Evolutionary conservation across 2,888 invertebrate genomes (phyloP), one percentile per base, ranked within the genome.

Genomic region (Yponomeuta sedellus): DNA sequence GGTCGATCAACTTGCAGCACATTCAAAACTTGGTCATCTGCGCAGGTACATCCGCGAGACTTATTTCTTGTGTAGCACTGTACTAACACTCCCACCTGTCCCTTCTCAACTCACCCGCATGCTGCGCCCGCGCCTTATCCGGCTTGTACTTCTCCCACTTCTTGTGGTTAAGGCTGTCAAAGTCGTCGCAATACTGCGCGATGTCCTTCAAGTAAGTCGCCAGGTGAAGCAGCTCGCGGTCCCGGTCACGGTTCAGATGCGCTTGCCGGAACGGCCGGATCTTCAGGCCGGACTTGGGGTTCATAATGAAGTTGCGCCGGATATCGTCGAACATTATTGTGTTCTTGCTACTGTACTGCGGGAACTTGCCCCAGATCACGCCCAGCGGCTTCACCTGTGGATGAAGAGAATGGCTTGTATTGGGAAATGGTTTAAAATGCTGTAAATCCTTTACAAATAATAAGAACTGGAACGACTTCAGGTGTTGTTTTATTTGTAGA

Each of bases 251-350:
- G 81, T 97, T 98, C 0, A 96, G 83, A 77, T 98, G 98, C 0
- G 98, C 98, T 77, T 98, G 96, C 6, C 96, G 93, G 81, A 98
- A 99, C 0, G 98, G 96, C 77, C 95, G 93, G 74, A 99, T 98
- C 83, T 95, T 95, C 0, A 99, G 89, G 0, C 99, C 99, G 68
- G 96, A 97, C 74, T 96, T 96, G 0, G 98, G 98, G 83, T 99
- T 99, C 98, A 99, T 98, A 57, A 98, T 93, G 77, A 99, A 99
- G 85, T 99, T 99, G 73, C 98, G 92, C 66, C 98, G 92, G 57
- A 98, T 96, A 77, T 99, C 99, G 79, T 99, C 99, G 75, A 99
- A 97, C 98, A 99, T 99, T 70, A 99, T 98, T 0, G 98, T 99
- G 82, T 99, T 99, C 78, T 96, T 96, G 0, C 95, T 91, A 64